Conservation (phyloP, 2,888 invertebrate genomes). For the Gonocerus acuteangulatus region DNA sequence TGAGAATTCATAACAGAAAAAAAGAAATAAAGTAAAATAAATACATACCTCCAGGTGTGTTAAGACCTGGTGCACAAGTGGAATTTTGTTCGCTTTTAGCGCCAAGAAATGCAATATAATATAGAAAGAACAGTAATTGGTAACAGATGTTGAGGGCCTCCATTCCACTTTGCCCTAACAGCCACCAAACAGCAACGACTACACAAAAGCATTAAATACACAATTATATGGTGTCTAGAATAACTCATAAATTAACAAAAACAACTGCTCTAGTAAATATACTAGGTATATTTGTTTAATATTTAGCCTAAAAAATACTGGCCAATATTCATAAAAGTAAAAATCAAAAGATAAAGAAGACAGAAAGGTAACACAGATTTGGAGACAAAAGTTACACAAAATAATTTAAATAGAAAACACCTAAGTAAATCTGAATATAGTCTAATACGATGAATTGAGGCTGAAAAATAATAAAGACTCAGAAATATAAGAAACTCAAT, state of each 20-base stretch:
- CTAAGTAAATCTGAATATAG: too few relatives aligned
- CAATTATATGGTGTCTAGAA: too few relatives aligned
- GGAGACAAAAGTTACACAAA: neutral
- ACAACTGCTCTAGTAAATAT: too few relatives aligned
- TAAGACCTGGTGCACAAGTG: slow-evolving; percentile 33
- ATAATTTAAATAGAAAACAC: too few relatives aligned
- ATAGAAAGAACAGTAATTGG: slow-evolving; percentile 24
- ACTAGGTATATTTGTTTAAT: too few relatives aligned
- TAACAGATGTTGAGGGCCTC: slow-evolving; percentile 31
- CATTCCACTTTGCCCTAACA: slow-evolving; percentile 34
- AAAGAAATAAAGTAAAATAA: neutral
- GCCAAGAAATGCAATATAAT: slow-evolving; percentile 9
- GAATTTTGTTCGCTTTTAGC: slow-evolving; percentile 12
- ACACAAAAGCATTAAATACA: neutral
- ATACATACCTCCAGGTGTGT: slow-evolving; percentile 35
- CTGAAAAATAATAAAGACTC: too few relatives aligned
- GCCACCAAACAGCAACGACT: slow-evolving; percentile 29
- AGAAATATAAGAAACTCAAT: neutral
- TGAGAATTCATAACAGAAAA: too few relatives aligned
- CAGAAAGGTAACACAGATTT: neutral
- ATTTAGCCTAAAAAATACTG: too few relatives aligned
- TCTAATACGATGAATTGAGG: too few relatives aligned
- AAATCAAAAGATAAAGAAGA: too few relatives aligned
- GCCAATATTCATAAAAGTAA: too few relatives aligned
- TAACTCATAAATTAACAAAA: too few relatives aligned